phyloP scores from a whole-genome alignment of 2,888 invertebrate species.

The Lithophane semibrunnea region DNA sequence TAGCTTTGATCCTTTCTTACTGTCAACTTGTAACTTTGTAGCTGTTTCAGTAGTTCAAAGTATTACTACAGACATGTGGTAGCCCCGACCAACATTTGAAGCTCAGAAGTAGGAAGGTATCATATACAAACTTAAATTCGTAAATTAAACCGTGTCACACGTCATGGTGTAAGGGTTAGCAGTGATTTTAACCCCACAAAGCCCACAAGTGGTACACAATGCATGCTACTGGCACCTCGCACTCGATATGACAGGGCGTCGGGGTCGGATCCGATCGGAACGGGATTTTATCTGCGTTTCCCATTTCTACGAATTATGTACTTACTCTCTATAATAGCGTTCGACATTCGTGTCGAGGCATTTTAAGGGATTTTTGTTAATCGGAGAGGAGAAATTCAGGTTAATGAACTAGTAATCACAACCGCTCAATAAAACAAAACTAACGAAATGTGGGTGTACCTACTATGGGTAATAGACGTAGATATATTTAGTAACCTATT shows the following conservation, averaged over 20 bases:
- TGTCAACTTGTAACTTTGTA: not conserved
- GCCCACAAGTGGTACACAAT: constrained; percentile 35
- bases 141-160: constrained; percentile 8
- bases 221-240: constrained; percentile 41
- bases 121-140: not conserved
- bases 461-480: too few species aligned
- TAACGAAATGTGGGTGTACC: too few species aligned
- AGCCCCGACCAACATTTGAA: not conserved
- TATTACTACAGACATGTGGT: too few species aligned
- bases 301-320: constrained; percentile 41
- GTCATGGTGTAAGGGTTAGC: not conserved
- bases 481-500: too few species aligned
- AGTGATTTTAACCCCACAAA: constrained; percentile 33
- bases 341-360: constrained; percentile 12
- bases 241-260: constrained; percentile 32
- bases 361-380: constrained; percentile 6
- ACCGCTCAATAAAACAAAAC: too few species aligned
- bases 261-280: constrained; percentile 10
- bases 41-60: not conserved
- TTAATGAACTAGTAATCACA: not conserved
- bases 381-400: not conserved
- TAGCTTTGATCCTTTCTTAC: not conserved
- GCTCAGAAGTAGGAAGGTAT: not conserved
- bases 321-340: constrained; percentile 1
- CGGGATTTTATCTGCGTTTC: constrained; percentile 21